phyloP scores from a whole-genome alignment of 2,113 vertebrate genomes.

The Monopterus albus region DNA sequence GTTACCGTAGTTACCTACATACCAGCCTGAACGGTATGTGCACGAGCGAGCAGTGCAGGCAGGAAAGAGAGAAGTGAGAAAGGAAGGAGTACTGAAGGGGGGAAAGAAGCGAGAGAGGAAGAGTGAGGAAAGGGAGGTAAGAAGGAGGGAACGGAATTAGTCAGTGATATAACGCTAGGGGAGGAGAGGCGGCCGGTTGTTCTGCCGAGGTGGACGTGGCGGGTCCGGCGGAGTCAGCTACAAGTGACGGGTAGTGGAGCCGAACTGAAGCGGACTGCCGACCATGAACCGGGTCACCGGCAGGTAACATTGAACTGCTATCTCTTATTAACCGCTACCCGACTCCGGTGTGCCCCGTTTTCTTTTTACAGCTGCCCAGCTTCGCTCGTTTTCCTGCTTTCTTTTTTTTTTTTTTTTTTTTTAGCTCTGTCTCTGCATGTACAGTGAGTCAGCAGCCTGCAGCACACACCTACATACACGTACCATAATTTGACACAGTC shows the following conservation, averaged over 20 bases:
- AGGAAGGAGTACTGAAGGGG: slow-evolving; percentile 18
- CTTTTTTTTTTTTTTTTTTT: too few relatives aligned
- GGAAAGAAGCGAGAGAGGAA: slow-evolving; percentile 16
- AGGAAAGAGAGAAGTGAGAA: slow-evolving; percentile 43
- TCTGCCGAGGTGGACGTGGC: slow-evolving; percentile 85
- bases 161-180: slow-evolving; percentile 66
- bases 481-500: slow-evolving; percentile 13
- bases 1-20: slow-evolving; percentile 64
- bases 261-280: slow-evolving; percentile 58
- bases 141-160: slow-evolving; percentile 56
- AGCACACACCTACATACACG: too few relatives aligned
- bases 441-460: too few relatives aligned
- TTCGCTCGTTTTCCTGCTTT: slow-evolving; percentile 17
- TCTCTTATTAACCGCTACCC: background rate
- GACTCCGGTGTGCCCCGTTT: background rate
- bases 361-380: background rate
- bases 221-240: slow-evolving; percentile 75
- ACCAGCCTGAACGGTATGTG: slow-evolving; percentile 46
- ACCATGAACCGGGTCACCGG: slow-evolving; percentile 72
- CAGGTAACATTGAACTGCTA: slow-evolving; percentile 75
- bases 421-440: too few relatives aligned
- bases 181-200: slow-evolving; percentile 73
- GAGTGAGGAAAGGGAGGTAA: slow-evolving; percentile 48
- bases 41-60: slow-evolving; percentile 47
- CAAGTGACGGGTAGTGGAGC: slow-evolving; percentile 64